A percentile compares a stretch with the other conserved stretches of the same genome.
phyloP scores from a whole-genome alignment of 2,888 invertebrate species.

The Agonum fuliginosum region DNA sequence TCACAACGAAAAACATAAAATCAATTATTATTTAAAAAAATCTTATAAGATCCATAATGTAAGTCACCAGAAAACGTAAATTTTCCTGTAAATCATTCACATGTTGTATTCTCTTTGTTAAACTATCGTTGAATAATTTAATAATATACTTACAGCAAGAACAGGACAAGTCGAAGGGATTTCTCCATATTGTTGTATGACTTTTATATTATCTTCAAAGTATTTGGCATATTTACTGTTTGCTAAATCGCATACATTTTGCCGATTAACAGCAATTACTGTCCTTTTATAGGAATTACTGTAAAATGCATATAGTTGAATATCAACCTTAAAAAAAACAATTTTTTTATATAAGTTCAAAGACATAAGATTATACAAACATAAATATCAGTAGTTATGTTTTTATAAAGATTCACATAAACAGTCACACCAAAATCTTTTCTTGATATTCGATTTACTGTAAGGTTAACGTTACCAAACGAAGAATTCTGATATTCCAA shows the following conservation, averaged over 20 bases:
- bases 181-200: neutral
- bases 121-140: neutral
- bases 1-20: too few species aligned
- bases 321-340: neutral
- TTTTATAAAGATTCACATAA: neutral
- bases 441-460: neutral
- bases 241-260: neutral
- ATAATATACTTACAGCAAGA: neutral
- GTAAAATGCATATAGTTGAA: neutral
- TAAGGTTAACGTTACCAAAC: neutral
- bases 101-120: too few species aligned
- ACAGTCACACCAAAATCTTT: slow-evolving; percentile 5
- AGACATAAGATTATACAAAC: neutral
- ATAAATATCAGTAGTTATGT: slow-evolving; percentile 11
- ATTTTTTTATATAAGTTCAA: neutral
- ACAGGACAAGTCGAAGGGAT: neutral
- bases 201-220: too few species aligned
- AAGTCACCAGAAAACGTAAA: too few species aligned
- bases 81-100: too few species aligned
- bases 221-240: too few species aligned
- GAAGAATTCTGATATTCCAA: neutral
- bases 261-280: neutral
- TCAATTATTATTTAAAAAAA: too few species aligned
- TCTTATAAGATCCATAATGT: too few species aligned
- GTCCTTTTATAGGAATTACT: slow-evolving; percentile 6